Conservation (phyloP, 2,113 vertebrate species). For the Dicentrarchus labrax region DNA sequence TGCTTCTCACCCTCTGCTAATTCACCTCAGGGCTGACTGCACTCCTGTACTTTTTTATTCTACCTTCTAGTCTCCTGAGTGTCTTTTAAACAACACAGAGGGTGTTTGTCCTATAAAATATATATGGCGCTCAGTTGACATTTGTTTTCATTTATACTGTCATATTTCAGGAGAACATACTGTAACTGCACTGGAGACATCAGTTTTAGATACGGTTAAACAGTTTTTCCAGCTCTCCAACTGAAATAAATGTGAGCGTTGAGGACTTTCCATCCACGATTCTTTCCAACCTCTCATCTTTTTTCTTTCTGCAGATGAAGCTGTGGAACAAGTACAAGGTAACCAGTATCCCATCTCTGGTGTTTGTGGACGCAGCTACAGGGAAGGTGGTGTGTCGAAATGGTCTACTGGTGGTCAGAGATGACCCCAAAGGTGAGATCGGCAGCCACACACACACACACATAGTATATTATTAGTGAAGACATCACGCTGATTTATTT, state of each 20-base stretch:
- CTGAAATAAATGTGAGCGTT: not conserved
- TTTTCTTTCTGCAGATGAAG: slow-evolving; percentile 88
- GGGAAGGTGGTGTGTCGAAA: slow-evolving; percentile 97
- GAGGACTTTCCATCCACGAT: not conserved
- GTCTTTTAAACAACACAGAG: slow-evolving; percentile 51
- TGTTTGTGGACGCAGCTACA: slow-evolving; percentile 93
- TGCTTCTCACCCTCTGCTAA: slow-evolving; percentile 58
- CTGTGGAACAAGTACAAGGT: slow-evolving; percentile 99
- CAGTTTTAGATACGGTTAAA: not conserved
- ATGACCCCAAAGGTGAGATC: slow-evolving; percentile 94
- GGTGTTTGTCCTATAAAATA: slow-evolving; percentile 21
- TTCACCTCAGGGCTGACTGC: slow-evolving; percentile 41
- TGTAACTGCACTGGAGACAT: not conserved
- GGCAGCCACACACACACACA: not conserved
- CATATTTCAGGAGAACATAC: slow-evolving; percentile 16
- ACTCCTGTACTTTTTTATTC: slow-evolving; percentile 49
- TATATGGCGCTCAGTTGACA: slow-evolving; percentile 5
- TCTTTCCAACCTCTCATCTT: slow-evolving; percentile 20
- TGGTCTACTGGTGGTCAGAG: slow-evolving; percentile 94
- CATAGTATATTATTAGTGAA: not conserved
- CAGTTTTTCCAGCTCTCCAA: slow-evolving; percentile 22
- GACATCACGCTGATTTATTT: slow-evolving; percentile 28
- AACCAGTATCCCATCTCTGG: slow-evolving; percentile 97
- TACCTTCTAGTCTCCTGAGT: slow-evolving; percentile 41
- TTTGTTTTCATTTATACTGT: slow-evolving; percentile 43